Percentiles rank a stretch among this genome's conserved stretches.
These are phyloP conservation scores for Drosophila erecta DNA, from an alignment of 1,140 invertebrate genomes.

Conservation along the genomic window DNA sequence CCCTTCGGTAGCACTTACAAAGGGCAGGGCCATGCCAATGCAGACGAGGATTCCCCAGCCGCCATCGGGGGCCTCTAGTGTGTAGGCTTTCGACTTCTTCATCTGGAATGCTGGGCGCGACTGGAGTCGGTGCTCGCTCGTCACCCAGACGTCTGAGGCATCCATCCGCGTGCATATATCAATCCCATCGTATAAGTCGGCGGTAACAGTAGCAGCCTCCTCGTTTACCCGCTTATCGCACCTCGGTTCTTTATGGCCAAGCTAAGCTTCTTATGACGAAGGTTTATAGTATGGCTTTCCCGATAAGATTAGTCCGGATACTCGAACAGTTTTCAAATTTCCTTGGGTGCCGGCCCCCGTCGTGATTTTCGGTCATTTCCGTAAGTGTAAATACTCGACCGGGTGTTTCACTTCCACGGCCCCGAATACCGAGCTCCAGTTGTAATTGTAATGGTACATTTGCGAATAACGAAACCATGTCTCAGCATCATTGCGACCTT, in stretches of 20 bases:
- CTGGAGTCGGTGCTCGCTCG: neutral
- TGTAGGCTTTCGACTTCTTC: constrained; percentile 39
- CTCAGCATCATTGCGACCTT: constrained; percentile 3
- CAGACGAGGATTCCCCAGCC: constrained; percentile 88
- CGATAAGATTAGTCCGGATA: constrained; percentile 41
- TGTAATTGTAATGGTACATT: constrained; percentile 40
- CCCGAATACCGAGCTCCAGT: neutral
- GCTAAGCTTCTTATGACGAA: constrained; percentile 54
- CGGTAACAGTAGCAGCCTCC: constrained; percentile 34
- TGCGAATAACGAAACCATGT: constrained; percentile 24
- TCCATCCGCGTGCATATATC: constrained; percentile 21
- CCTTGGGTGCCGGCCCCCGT: neutral
- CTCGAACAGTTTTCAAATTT: neutral
- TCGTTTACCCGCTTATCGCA: constrained; percentile 37
- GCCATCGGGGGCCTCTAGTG: constrained; percentile 86
- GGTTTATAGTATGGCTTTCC: constrained; percentile 22
- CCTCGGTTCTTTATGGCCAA: constrained; percentile 45
- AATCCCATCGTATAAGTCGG: constrained; percentile 17
- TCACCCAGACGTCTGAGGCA: constrained; percentile 1
- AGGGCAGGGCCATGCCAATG: constrained; percentile 86
- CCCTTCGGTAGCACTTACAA: constrained; percentile 85
- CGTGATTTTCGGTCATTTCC: neutral
- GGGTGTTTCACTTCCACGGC: neutral
- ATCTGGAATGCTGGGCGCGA: constrained; percentile 16
- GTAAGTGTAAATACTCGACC: neutral